phyloP scores from a whole-genome alignment of 2,797 vertebrate species.

The Tragelaphus eurycerus region DNA sequence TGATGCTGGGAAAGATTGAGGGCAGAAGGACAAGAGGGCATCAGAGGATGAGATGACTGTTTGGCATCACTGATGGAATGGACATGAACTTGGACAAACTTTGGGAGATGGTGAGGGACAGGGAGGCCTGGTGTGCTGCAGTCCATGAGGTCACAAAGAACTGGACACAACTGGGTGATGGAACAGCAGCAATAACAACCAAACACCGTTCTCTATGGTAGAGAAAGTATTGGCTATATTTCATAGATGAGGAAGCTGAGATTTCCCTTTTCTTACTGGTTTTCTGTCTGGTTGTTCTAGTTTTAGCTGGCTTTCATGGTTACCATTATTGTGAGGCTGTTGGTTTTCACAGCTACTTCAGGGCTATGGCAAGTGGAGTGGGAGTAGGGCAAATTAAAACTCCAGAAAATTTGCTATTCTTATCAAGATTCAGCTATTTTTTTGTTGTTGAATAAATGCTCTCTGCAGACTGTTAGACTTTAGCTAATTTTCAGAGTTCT shows the following conservation, averaged over 20 bases:
- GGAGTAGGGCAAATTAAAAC: slow-evolving; percentile 1
- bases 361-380: not conserved
- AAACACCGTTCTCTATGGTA: not conserved
- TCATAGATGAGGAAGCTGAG: not conserved
- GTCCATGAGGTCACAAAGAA: not conserved
- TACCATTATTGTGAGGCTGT: not conserved
- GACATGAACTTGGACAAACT: not conserved
- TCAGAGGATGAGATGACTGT: not conserved
- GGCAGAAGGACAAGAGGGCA: not conserved
- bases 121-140: not conserved
- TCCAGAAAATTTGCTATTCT: not conserved
- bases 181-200: not conserved
- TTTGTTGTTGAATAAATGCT: not conserved
- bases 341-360: not conserved
- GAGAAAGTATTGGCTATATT: not conserved
- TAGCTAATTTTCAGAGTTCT: not conserved
- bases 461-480: not conserved
- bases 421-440: not conserved
- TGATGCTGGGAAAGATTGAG: not conserved
- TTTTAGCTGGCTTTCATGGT: not conserved
- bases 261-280: not conserved
- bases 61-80: not conserved
- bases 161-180: not conserved
- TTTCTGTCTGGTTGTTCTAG: not conserved
- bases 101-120: not conserved